Evolutionary conservation across 2,113 vertebrate genomes (phyloP).

Genomic region (Micromys minutus): DNA sequence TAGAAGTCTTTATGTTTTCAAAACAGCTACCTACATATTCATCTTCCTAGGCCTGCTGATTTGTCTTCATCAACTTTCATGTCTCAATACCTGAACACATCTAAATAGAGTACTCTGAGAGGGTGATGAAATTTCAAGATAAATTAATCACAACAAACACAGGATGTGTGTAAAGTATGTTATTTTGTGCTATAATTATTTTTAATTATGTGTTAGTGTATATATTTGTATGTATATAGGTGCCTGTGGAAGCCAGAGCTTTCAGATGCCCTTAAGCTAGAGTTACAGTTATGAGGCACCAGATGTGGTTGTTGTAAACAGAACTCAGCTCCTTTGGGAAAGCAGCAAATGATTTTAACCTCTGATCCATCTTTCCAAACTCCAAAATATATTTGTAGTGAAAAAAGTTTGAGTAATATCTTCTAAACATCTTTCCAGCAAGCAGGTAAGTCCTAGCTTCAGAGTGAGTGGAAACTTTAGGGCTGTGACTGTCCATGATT

Average conservation of each 20-base stretch:
- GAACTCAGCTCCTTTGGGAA: background rate
- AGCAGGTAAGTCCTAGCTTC: background rate
- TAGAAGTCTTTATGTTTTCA: background rate
- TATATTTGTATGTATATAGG: background rate
- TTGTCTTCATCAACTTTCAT: background rate
- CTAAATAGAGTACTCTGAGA: background rate
- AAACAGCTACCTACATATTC: background rate
- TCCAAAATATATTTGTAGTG: background rate
- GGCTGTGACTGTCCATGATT: fast-evolving
- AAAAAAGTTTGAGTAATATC: background rate
- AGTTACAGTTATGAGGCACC: background rate
- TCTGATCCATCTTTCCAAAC: background rate
- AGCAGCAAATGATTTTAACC: background rate
- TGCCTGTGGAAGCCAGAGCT: background rate
- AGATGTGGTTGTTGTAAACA: background rate
- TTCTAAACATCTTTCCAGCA: background rate
- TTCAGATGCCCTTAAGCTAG: background rate
- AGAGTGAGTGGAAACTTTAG: background rate
- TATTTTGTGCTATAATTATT: background rate
- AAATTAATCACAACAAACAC: background rate
- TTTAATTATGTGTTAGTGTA: background rate
- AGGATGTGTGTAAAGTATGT: background rate
- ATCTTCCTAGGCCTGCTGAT: background rate
- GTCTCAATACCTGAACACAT: background rate
- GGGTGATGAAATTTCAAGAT: background rate